Conservation (phyloP, 2,113 vertebrate genomes). For the Aythya baeri region DNA sequence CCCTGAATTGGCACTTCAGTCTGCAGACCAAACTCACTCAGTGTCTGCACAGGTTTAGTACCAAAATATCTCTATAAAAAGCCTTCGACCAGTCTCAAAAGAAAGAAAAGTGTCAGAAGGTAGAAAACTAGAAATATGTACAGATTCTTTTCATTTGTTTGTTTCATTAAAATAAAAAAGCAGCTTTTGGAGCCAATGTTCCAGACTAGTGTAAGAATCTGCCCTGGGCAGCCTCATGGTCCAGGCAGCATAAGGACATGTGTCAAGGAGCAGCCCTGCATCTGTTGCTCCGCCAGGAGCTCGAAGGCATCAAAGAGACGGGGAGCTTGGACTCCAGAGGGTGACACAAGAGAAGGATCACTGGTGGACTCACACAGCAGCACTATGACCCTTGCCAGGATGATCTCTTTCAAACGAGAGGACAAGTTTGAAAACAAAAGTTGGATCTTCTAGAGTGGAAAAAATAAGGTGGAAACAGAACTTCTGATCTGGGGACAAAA, state of each 20-base stretch:
- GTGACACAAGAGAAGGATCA: neutral
- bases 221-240: neutral
- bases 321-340: neutral
- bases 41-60: constrained; percentile 23
- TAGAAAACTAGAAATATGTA: constrained; percentile 71
- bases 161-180: constrained; percentile 42
- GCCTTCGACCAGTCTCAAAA: constrained; percentile 37
- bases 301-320: constrained; percentile 23
- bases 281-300: constrained; percentile 31
- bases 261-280: constrained; percentile 36
- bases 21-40: constrained; percentile 41
- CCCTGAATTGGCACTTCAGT: constrained; percentile 69
- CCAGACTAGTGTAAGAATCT: constrained; percentile 45
- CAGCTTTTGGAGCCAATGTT: constrained; percentile 54
- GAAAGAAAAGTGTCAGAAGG: constrained; percentile 55
- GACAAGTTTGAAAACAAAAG: neutral
- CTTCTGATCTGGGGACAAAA: neutral
- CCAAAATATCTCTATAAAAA: constrained; percentile 67
- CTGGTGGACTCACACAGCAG: neutral
- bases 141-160: constrained; percentile 48
- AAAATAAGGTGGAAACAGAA: neutral
- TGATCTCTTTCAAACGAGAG: constrained; percentile 8
- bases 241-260: neutral
- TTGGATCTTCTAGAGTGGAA: constrained; percentile 13
- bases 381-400: neutral